Conservation (phyloP, 1,140 invertebrate species). For the Drosophila kepulauana region DNA sequence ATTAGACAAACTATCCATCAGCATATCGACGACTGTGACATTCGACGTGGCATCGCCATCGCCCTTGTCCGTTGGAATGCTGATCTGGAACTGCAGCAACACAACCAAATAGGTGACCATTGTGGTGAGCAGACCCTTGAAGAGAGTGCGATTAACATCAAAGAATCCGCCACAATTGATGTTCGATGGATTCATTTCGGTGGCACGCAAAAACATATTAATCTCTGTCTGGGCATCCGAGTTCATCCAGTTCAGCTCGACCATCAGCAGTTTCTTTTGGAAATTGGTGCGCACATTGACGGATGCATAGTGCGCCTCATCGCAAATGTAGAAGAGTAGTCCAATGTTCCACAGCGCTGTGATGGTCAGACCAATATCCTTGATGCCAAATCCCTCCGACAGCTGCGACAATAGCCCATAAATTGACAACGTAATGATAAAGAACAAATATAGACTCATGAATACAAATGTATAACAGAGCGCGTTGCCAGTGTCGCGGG, state of each 20-base stretch:
- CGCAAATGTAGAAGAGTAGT: slow-evolving; percentile 88
- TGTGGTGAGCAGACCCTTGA: slow-evolving; percentile 89
- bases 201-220: slow-evolving; percentile 89
- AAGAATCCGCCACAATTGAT: slow-evolving; percentile 90
- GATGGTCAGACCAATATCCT: slow-evolving; percentile 88
- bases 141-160: slow-evolving; percentile 88
- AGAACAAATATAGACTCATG: slow-evolving; percentile 88
- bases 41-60: slow-evolving; percentile 49
- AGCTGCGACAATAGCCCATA: slow-evolving; percentile 89
- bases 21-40: slow-evolving; percentile 62
- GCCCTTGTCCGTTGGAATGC: slow-evolving; percentile 86
- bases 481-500: slow-evolving; percentile 87
- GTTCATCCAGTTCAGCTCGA: slow-evolving; percentile 89
- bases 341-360: slow-evolving; percentile 88
- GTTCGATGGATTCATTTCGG: slow-evolving; percentile 89
- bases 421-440: slow-evolving; percentile 89
- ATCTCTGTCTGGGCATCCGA: slow-evolving; percentile 88
- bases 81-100: slow-evolving; percentile 89
- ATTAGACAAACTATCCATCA: slow-evolving; percentile 67
- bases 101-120: slow-evolving; percentile 90
- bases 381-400: slow-evolving; percentile 88
- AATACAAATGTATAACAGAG: slow-evolving; percentile 88
- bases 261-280: slow-evolving; percentile 89
- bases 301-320: slow-evolving; percentile 89
- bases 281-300: slow-evolving; percentile 88